Conservation (phyloP, 2,113 vertebrate species). For the Oreochromis spilurus region DNA sequence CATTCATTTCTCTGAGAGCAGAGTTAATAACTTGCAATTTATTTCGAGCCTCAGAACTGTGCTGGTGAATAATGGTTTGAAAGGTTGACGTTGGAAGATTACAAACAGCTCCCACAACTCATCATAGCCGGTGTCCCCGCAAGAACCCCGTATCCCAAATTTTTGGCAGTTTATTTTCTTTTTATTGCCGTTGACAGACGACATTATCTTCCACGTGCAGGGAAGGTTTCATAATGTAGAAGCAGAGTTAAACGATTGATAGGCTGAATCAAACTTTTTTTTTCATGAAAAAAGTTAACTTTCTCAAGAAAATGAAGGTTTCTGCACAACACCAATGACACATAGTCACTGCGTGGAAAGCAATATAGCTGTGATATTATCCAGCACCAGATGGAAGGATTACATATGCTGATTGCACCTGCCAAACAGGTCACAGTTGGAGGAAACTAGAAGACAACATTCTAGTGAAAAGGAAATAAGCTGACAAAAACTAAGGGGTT, state of each 20-base stretch:
- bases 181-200: conserved; percentile 10
- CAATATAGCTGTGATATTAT: conserved; percentile 42
- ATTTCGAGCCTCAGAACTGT: conserved; percentile 5
- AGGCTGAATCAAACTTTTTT: neutral
- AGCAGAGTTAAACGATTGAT: conserved; percentile 13
- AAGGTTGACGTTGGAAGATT: conserved; percentile 26
- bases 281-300: conserved; percentile 29
- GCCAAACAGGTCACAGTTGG: conserved; percentile 28
- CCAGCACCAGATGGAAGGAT: conserved; percentile 43
- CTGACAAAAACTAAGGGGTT: neutral
- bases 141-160: neutral
- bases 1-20: conserved; percentile 39
- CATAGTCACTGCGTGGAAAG: conserved; percentile 21
- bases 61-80: conserved; percentile 35
- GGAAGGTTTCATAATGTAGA: neutral
- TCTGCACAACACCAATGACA: neutral
- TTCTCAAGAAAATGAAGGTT: neutral
- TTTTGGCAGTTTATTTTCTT: conserved; percentile 21
- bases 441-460: conserved; percentile 21
- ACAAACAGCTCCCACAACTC: conserved; percentile 22
- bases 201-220: conserved; percentile 16
- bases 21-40: conserved; percentile 42
- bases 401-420: conserved; percentile 51
- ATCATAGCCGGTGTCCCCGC: neutral
- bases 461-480: neutral